Evolutionary conservation across 2,113 vertebrate species (phyloP).

Genomic region (Lamprologus callipterus): DNA sequence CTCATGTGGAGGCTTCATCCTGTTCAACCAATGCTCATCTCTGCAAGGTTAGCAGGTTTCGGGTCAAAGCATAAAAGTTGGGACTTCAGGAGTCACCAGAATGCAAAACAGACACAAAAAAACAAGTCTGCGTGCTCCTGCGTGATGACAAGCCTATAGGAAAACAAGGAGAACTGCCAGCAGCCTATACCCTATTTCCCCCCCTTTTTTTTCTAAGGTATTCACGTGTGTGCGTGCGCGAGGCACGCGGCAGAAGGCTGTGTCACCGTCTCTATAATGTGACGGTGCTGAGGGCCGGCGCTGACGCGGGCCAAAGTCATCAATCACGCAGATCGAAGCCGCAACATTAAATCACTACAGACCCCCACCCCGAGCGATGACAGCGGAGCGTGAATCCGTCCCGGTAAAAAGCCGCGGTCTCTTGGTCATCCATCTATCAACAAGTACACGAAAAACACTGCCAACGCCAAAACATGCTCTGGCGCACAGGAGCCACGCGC

Average conservation of each 20-base stretch:
- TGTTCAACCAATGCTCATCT: neutral
- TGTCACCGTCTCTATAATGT: conserved; percentile 13
- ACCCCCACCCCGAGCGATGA: conserved; percentile 22
- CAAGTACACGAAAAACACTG: conserved; percentile 13
- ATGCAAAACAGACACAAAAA: neutral
- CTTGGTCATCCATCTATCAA: conserved; percentile 48
- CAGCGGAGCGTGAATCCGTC: conserved; percentile 26
- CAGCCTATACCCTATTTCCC: neutral
- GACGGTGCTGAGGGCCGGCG: neutral
- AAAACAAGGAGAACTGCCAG: neutral
- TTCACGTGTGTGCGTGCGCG: conserved; percentile 12
- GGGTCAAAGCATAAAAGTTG: neutral
- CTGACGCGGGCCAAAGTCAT: conserved; percentile 39
- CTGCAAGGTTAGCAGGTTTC: neutral
- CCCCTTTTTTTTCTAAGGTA: neutral
- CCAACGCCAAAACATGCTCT: neutral
- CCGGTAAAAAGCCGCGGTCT: conserved; percentile 18
- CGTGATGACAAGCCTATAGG: neutral
- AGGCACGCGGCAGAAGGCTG: conserved; percentile 7
- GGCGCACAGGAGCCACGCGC: neutral
- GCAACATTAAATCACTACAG: conserved; percentile 45
- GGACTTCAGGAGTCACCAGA: neutral
- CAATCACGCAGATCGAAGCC: conserved; percentile 48
- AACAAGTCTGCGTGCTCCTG: neutral
- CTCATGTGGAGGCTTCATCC: neutral